Conservation (phyloP, 2,888 invertebrate genomes). For the Petrophora chlorosata region DNA sequence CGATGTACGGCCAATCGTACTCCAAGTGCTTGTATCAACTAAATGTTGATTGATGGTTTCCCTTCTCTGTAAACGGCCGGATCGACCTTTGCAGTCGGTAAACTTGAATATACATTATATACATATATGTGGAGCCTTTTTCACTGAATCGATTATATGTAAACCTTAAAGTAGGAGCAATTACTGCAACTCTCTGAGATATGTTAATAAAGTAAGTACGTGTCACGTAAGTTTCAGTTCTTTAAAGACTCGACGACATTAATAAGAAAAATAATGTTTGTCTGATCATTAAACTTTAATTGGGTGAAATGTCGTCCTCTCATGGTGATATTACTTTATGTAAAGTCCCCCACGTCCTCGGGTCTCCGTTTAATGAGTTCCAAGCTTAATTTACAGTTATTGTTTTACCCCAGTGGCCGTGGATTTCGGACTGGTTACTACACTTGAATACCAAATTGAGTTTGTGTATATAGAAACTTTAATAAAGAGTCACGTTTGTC, state of each 20-base stretch:
- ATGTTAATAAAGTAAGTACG: not conserved
- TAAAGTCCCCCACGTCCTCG: slow-evolving; percentile 46
- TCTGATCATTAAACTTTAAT: slow-evolving; percentile 69
- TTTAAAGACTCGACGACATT: slow-evolving; percentile 3
- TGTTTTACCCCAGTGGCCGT: slow-evolving; percentile 68
- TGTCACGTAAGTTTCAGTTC: not conserved
- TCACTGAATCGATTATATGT: slow-evolving; percentile 33
- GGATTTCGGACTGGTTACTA: slow-evolving; percentile 59
- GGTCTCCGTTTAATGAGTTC: slow-evolving; percentile 73
- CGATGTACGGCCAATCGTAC: slow-evolving; percentile 70
- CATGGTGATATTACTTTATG: slow-evolving; percentile 35
- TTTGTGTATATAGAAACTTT: slow-evolving; percentile 49
- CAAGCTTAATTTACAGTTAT: slow-evolving; percentile 77
- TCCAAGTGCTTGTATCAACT: slow-evolving; percentile 72
- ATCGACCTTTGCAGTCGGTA: slow-evolving; percentile 57
- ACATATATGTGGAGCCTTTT: slow-evolving; percentile 46
- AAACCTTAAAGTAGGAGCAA: slow-evolving; percentile 2
- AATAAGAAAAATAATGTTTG: slow-evolving; percentile 24
- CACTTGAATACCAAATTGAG: slow-evolving; percentile 56
- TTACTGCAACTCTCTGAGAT: not conserved
- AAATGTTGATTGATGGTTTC: slow-evolving; percentile 75
- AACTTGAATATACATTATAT: slow-evolving; percentile 54
- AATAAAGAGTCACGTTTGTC: slow-evolving; percentile 45
- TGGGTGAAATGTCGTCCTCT: slow-evolving; percentile 57
- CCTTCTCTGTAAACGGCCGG: slow-evolving; percentile 58